Evolutionary conservation across 1,140 invertebrate genomes (phyloP).

Genomic region (Bicyclus anynana): DNA sequence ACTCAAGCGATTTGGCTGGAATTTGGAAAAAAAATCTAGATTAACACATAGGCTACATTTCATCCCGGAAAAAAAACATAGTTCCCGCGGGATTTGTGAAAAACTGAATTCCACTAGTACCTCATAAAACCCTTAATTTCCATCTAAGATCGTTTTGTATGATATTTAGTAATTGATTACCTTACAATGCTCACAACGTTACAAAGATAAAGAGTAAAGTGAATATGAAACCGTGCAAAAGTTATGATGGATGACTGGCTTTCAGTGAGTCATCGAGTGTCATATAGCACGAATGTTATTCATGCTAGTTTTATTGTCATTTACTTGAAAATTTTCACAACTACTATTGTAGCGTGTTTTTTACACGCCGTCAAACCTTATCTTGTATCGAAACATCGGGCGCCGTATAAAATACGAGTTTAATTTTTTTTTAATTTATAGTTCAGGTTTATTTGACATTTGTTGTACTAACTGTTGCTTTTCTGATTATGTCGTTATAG

Average conservation of each 20-base stretch:
- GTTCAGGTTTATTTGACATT: too few relatives aligned
- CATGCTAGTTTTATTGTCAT: slow-evolving; percentile 12
- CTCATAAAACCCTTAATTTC: neutral
- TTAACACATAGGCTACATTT: too few relatives aligned
- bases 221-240: neutral
- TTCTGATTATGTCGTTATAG: too few relatives aligned
- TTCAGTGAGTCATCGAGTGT: slow-evolving; percentile 19
- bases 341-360: slow-evolving; percentile 15
- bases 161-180: neutral
- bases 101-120: neutral
- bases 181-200: neutral
- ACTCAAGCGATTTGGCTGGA: too few relatives aligned
- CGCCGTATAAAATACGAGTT: neutral
- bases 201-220: neutral
- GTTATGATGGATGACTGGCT: slow-evolving; percentile 5
- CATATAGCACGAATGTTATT: too few relatives aligned
- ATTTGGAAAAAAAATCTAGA: too few relatives aligned
- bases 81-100: too few relatives aligned
- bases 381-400: slow-evolving; percentile 17
- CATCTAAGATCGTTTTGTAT: neutral
- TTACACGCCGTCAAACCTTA: slow-evolving; percentile 16
- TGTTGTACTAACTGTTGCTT: too few relatives aligned
- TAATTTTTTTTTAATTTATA: too few relatives aligned
- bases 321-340: neutral
- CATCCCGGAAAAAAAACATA: too few relatives aligned